These are phyloP conservation scores for Eueremaeus valkanovi DNA, from an alignment of 2,888 invertebrate species.

Conservation along the genomic window DNA sequence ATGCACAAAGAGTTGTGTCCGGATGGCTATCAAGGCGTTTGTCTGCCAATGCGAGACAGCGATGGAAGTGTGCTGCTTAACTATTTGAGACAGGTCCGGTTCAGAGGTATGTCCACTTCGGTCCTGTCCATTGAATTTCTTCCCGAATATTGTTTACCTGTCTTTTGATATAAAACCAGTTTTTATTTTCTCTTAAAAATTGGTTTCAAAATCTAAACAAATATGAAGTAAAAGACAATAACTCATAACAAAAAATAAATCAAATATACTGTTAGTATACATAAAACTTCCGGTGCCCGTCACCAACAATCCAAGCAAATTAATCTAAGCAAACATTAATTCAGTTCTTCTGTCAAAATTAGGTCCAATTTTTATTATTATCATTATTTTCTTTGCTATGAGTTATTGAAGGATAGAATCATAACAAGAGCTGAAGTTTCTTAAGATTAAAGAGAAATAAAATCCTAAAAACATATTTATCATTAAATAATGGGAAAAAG, in stretches of 20 bases:
- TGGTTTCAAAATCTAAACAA: neutral
- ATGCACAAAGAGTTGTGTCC: slow-evolving; percentile 77
- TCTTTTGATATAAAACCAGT: neutral
- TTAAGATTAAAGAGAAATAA: neutral
- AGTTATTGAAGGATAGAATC: neutral
- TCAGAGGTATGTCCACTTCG: slow-evolving; percentile 65
- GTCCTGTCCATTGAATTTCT: neutral
- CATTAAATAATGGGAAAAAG: slow-evolving; percentile 8
- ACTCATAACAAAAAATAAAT: neutral
- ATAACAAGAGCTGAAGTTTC: neutral
- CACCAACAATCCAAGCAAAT: slow-evolving; percentile 10
- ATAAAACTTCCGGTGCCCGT: slow-evolving; percentile 5
- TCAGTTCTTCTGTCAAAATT: slow-evolving; percentile 14
- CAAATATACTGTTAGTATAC: neutral
- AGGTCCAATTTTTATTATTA: slow-evolving; percentile 6
- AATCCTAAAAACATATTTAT: neutral
- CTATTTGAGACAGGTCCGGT: slow-evolving; percentile 77
- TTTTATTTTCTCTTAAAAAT: neutral
- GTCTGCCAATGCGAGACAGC: slow-evolving; percentile 77
- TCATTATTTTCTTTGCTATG: neutral
- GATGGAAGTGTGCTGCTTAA: slow-evolving; percentile 78
- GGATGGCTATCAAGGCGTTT: slow-evolving; percentile 68
- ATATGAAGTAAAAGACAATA: neutral
- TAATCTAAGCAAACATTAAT: slow-evolving; percentile 15
- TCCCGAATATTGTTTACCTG: too few relatives aligned